phyloP scores from a whole-genome alignment of 2,888 invertebrate species.

The Spicauda simplicius region DNA sequence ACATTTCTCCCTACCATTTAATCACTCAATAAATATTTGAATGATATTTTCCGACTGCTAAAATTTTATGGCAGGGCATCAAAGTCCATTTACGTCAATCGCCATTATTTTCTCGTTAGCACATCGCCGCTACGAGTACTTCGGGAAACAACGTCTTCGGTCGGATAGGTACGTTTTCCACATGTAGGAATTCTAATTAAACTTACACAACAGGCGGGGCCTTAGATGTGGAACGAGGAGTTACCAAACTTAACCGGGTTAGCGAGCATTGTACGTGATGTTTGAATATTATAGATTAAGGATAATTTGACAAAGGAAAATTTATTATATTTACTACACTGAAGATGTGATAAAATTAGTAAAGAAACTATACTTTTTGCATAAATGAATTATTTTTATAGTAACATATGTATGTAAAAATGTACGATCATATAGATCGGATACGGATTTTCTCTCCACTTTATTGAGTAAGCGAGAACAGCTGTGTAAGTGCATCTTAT shows the following conservation, averaged over 20 bases:
- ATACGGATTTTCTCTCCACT: no score
- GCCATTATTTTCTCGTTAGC: conserved; percentile 37
- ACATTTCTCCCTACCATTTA: conserved; percentile 3
- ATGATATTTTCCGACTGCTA: conserved; percentile 23
- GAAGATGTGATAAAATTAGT: no score
- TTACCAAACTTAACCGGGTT: conserved; percentile 39
- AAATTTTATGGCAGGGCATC: conserved; percentile 30
- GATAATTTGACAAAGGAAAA: no score
- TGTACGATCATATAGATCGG: no score
- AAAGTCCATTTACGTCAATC: conserved; percentile 30
- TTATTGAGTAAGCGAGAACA: no score
- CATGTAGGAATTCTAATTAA: conserved; percentile 42
- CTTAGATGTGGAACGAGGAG: conserved; percentile 31
- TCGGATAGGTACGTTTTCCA: conserved; percentile 33
- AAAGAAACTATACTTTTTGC: no score
- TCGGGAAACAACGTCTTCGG: conserved; percentile 29
- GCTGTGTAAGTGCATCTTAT: no score
- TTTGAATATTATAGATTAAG: conserved; percentile 37
- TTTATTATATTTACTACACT: no score
- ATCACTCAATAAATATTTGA: conserved; percentile 11
- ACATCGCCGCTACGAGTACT: conserved; percentile 19
- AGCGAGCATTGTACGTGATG: conserved; percentile 29
- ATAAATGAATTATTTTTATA: no score
- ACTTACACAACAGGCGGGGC: conserved; percentile 38
- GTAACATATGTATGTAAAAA: no score